Percentiles rank a stretch among this genome's conserved stretches.
phyloP scores from a whole-genome alignment of 2,797 vertebrate species.

The Microcaecilia unicolor region DNA sequence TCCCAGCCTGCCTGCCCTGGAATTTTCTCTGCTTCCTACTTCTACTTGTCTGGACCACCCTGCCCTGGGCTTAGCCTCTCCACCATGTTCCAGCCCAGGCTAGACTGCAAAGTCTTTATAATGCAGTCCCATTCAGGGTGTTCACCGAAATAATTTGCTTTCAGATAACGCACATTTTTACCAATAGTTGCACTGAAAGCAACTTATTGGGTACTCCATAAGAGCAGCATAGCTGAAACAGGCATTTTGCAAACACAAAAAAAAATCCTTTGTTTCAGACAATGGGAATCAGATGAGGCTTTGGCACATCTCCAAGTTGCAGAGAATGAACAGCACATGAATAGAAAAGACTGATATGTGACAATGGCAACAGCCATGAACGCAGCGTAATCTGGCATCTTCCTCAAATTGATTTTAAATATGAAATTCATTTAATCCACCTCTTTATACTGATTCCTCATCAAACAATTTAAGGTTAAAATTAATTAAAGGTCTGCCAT shows the following conservation, averaged over 20 bases:
- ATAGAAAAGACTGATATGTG: background rate
- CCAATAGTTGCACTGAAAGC: no score
- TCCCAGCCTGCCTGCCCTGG: background rate
- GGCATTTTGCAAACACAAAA: no score
- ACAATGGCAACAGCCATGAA: background rate
- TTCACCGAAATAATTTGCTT: no score
- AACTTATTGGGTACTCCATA: no score
- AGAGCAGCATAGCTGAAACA: no score
- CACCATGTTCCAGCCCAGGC: no score
- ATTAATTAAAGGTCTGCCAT: conserved; percentile 24
- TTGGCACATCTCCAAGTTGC: background rate
- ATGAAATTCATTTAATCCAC: conserved; percentile 22
- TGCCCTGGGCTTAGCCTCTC: no score
- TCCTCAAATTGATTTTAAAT: conserved; percentile 17
- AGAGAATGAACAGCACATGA: conserved; percentile 1
- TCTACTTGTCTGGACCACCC: no score
- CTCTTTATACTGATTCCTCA: conserved; percentile 21
- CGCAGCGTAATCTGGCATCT: background rate
- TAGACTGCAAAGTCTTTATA: no score
- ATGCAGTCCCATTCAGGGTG: no score
- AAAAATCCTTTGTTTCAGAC: no score
- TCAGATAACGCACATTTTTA: no score
- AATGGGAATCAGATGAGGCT: conserved; percentile 5
- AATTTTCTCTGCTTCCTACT: background rate
- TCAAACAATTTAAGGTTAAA: conserved; percentile 23